These are phyloP conservation scores for Lithophane ornitopus DNA, from an alignment of 2,888 invertebrate species.

Conservation along the genomic window DNA sequence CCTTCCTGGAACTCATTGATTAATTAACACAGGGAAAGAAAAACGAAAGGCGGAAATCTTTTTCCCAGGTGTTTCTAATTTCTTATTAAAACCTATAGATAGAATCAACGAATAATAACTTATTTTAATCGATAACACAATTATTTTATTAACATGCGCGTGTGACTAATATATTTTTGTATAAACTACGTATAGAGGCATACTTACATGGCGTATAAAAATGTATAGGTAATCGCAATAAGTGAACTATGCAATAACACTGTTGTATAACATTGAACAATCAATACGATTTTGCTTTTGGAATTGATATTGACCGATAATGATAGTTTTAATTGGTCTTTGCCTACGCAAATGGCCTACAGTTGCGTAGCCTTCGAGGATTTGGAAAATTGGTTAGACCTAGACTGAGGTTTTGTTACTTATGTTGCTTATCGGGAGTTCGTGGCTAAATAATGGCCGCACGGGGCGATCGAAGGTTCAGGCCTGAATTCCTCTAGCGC, in stretches of 20 bases:
- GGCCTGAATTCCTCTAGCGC: too few species aligned
- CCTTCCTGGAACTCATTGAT: too few species aligned
- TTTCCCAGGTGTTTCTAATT: too few species aligned
- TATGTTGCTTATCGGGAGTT: too few species aligned
- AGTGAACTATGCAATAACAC: slow-evolving; percentile 61
- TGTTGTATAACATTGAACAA: slow-evolving; percentile 56
- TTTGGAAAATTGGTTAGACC: slow-evolving; percentile 23
- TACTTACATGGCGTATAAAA: slow-evolving; percentile 34
- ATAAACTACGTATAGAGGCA: slow-evolving; percentile 22
- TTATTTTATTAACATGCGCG: slow-evolving; percentile 38
- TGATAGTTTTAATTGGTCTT: slow-evolving; percentile 27
- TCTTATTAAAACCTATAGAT: too few species aligned
- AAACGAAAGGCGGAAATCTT: too few species aligned
- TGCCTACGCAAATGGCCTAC: slow-evolving; percentile 11
- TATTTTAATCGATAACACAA: slow-evolving; percentile 11
- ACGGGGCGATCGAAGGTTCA: not conserved
- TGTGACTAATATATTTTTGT: slow-evolving; percentile 54
- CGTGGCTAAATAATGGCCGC: not conserved
- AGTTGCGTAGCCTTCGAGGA: slow-evolving; percentile 25
- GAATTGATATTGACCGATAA: slow-evolving; percentile 30
- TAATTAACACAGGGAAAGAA: too few species aligned
- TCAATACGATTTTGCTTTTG: slow-evolving; percentile 38
- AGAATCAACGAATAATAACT: not conserved
- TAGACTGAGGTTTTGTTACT: not conserved
- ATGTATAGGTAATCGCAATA: slow-evolving; percentile 42